Evolutionary conservation across 1,140 invertebrate genomes (phyloP).

Genomic region (Trachymyrmex cornetzi): DNA sequence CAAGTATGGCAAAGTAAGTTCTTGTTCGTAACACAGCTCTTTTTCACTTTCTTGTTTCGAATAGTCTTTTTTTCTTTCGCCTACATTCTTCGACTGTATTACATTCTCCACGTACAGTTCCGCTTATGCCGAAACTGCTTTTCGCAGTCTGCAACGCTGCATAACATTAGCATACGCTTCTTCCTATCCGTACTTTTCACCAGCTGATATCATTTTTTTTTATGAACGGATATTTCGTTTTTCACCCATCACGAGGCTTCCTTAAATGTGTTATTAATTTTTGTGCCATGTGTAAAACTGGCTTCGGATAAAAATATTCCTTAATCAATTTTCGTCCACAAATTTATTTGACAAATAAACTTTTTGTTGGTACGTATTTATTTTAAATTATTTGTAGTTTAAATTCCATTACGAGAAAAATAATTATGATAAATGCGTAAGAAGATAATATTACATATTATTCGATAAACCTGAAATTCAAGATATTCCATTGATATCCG

Average conservation of each 20-base stretch:
- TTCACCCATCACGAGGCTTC: background rate
- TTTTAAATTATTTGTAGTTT: background rate
- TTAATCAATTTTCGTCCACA: background rate
- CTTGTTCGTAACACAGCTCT: slow-evolving; percentile 3
- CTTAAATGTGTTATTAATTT: slow-evolving; percentile 34
- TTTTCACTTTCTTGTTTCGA: slow-evolving; percentile 5
- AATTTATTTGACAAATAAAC: background rate
- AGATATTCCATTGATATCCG: background rate
- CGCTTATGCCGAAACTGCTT: slow-evolving; percentile 45
- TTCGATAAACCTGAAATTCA: background rate
- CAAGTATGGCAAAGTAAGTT: slow-evolving; percentile 16
- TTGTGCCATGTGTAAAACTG: background rate
- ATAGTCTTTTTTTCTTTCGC: slow-evolving; percentile 8
- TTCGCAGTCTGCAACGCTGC: slow-evolving; percentile 32
- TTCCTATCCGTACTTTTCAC: slow-evolving; percentile 22
- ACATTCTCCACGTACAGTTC: slow-evolving; percentile 24
- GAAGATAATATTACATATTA: background rate
- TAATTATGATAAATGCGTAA: background rate
- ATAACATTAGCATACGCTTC: slow-evolving; percentile 50
- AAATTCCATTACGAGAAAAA: slow-evolving; percentile 1
- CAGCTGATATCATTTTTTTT: slow-evolving; percentile 35
- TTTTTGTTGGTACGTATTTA: background rate
- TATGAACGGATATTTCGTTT: background rate
- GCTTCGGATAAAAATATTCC: background rate
- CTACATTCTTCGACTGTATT: slow-evolving; percentile 50